These are phyloP conservation scores for Malthinus flaveolus DNA, from an alignment of 2,888 invertebrate genomes.

Conservation along the genomic window DNA sequence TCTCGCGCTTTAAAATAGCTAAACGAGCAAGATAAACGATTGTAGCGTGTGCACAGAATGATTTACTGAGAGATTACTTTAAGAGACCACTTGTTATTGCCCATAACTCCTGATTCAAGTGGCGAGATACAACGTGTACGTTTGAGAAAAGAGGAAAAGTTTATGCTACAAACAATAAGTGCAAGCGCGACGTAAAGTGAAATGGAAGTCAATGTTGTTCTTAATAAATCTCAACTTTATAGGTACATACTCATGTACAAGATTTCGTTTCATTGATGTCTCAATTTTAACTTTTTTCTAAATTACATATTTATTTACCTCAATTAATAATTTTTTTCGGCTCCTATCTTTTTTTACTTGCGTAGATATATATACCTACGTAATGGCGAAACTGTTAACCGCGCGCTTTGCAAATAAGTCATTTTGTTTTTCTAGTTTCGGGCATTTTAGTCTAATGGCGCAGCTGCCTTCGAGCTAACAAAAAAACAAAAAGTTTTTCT, in stretches of 20 bases:
- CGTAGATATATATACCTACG: no score
- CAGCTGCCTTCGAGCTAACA: no score
- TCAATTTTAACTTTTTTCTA: constrained; percentile 35
- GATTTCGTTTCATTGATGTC: constrained; percentile 35
- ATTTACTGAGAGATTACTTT: constrained; percentile 56
- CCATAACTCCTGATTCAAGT: constrained; percentile 56
- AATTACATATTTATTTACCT: no score
- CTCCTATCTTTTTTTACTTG: no score
- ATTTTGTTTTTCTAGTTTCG: no score
- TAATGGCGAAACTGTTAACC: no score
- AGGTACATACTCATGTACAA: constrained; percentile 28
- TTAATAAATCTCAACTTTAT: constrained; percentile 31
- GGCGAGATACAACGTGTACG: constrained; percentile 45
- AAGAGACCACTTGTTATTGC: constrained; percentile 57
- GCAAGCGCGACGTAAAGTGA: constrained; percentile 25
- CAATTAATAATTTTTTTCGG: no score
- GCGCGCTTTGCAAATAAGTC: no score
- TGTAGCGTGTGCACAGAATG: constrained; percentile 51
- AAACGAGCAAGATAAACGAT: constrained; percentile 44
- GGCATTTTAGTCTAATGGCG: no score
- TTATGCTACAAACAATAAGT: constrained; percentile 26
- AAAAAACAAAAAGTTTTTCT: no score
- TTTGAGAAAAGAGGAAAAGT: constrained; percentile 30
- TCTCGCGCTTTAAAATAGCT: constrained; percentile 23
- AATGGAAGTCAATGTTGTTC: constrained; percentile 31